Base-by-base conservation (phyloP, 2,797 vertebrate species). In the Eulemur mongoz region DNA sequence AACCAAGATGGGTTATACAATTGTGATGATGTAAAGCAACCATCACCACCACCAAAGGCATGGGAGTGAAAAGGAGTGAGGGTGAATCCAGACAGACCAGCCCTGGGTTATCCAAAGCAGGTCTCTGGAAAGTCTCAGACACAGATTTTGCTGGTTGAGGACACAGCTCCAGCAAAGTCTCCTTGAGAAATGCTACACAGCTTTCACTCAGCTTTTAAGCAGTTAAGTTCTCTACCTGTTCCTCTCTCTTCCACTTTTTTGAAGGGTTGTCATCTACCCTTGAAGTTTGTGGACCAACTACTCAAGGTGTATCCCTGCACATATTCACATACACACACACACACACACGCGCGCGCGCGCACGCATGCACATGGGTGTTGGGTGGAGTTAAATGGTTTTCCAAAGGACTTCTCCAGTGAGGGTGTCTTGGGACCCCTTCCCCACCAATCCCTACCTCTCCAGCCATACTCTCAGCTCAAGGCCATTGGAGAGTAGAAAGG, bases 271-370 rank as follows among this genome's bases (percentile, higher is more conserved):
- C 67, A 50, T 69, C 25, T 35, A 63, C 9, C 32, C 38, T 3
- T 6, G 9, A 78, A 17, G 80, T 82, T 27, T 81, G 54, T 43
- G 25, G 30, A 38, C 38, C 15, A 76, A 12, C 8, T 63, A 43
- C 25, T 35, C 43, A 50, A 10, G 17, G 22, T 38, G 5, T 50
- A n/a, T 38, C 52, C 18, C 48, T 90, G 48, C 4, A 67, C 6
- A 70, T 82, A n/a, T 14, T 45, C 59, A 57, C 17, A 43, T 7
- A 48, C 4, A 48, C 38, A 25, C 3, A 1, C 15, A 0, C n/a
- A 1, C 4, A 48, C 38, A 25, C 3, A 1, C 15, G 0, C n/a
- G 0, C 59, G 50, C 17, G 38, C 7, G 40, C 4, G 40, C 38
- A 25, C 2, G 1, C 15, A 0, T 27, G 2, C 15, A 32, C 32